These are phyloP conservation scores for Enoplosus armatus DNA, from an alignment of 2,797 vertebrate species.

Conservation along the genomic window DNA sequence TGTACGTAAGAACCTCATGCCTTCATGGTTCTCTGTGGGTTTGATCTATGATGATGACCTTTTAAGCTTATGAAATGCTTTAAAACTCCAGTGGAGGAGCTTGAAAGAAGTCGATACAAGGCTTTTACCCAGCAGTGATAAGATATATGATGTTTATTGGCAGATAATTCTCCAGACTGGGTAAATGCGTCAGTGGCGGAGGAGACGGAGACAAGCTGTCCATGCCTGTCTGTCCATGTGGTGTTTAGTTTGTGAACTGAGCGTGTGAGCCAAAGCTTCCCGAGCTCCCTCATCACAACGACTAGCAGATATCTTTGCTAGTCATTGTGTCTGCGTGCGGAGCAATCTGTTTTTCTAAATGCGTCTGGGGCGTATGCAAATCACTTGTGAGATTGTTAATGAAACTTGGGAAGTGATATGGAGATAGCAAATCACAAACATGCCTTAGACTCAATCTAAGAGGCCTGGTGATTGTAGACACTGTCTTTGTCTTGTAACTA, in stretches of 20 bases:
- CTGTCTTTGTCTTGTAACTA: neutral
- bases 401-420: constrained; percentile 25
- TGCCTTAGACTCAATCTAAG: constrained; percentile 1
- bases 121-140: neutral
- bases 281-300: constrained; percentile 37
- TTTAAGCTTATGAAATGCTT: constrained; percentile 15
- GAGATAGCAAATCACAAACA: constrained; percentile 13
- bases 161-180: constrained; percentile 28
- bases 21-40: neutral
- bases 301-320: constrained; percentile 29
- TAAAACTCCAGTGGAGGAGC: neutral
- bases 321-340: constrained; percentile 37
- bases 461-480: neutral
- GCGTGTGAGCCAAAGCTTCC: constrained; percentile 49
- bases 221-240: constrained; percentile 42
- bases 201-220: constrained; percentile 39
- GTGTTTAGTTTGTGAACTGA: constrained; percentile 48
- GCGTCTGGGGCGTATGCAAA: constrained; percentile 58
- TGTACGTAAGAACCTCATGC: neutral
- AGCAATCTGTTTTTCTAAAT: constrained; percentile 52
- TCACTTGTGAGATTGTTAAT: constrained; percentile 35
- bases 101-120: neutral
- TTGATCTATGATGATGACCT: constrained; percentile 19
- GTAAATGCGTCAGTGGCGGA: constrained; percentile 1
- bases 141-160: constrained; percentile 24